Base-by-base conservation (phyloP, 2,888 invertebrate species). In the Timema cristinae region DNA sequence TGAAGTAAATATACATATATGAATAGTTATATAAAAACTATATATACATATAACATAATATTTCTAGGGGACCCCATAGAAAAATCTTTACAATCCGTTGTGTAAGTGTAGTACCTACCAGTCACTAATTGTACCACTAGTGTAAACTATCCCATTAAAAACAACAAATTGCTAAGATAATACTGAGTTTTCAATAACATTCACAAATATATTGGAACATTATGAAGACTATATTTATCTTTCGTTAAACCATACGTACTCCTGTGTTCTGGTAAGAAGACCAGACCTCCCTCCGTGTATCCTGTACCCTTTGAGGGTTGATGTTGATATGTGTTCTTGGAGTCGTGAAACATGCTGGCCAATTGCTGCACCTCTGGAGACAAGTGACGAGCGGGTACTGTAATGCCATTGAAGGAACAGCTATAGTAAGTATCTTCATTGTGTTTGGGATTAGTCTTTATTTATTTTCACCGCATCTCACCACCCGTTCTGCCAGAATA, bases 271-370 rank as follows among this genome's bases (percentile, higher is more conserved):
- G 84, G 85, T 73, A 85, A 81, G 76, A 84, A 84, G 48, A 88
- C 85, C 49, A 87, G 80, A 1, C 89, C 89, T 5, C 89, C 89
- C 80, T 89, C 89, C 0, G 89, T 87, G 79, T 86, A 89, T 4
- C 87, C 84, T 6, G 84, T 66, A 11, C 69, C 72, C 50, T 67
- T 63, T 16, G 66, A 50, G 7, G 63, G 32, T 11, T 48, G 47
- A 67, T 69, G 15, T 63, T 70, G 66, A n/a, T 49, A 7, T 50
- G 47, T 11, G 48, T 47, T 16, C 67, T 72, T 16, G 16, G 68
- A 50, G 50, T 66, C 70, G 50, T 66, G 66, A 32, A 73, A 16
- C 48, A 73, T 63, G 68, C 67, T 67, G 47, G 71, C 69, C 47
- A 71, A 16, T 11, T 59, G 51, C 16, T 68, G 66, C 63, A 71